These are phyloP conservation scores for Cheilosia scutellata DNA, from an alignment of 2,888 invertebrate genomes.

Conservation along the genomic window DNA sequence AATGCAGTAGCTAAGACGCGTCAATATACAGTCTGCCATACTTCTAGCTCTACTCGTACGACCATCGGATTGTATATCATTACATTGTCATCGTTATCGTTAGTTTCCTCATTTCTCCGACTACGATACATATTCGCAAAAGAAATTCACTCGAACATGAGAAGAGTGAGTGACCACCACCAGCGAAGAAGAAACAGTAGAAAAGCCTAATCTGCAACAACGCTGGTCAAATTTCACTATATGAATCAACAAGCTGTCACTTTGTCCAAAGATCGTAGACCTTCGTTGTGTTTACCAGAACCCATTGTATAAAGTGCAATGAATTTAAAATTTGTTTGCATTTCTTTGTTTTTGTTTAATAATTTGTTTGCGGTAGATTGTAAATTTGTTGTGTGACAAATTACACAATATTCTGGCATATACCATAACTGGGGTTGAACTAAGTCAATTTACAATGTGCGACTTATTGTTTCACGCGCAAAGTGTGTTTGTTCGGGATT, in stretches of 20 bases:
- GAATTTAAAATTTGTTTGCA: not conserved
- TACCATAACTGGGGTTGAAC: not conserved
- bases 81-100: constrained; percentile 39
- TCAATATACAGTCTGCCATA: not conserved
- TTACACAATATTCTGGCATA: constrained; percentile 20
- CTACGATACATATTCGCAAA: constrained; percentile 20
- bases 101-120: constrained; percentile 60
- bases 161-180: constrained; percentile 46
- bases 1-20: constrained; percentile 36
- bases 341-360: not conserved
- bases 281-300: constrained; percentile 37
- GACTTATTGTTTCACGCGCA: not conserved
- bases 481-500: constrained; percentile 1
- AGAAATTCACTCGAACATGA: constrained; percentile 43
- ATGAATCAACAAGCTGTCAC: constrained; percentile 57
- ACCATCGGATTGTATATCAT: constrained; percentile 52
- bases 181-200: not conserved
- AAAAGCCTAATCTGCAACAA: constrained; percentile 5
- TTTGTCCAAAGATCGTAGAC: constrained; percentile 64
- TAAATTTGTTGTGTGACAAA: constrained; percentile 27
- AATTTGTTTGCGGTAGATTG: constrained; percentile 29
- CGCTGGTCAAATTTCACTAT: constrained; percentile 60
- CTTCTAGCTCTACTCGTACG: not conserved
- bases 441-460: not conserved
- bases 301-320: constrained; percentile 43